A percentile compares a stretch with the other conserved stretches of the same genome.
Conservation (phyloP, 2,797 vertebrate species). For the Parauchenoglanis punctatus region DNA sequence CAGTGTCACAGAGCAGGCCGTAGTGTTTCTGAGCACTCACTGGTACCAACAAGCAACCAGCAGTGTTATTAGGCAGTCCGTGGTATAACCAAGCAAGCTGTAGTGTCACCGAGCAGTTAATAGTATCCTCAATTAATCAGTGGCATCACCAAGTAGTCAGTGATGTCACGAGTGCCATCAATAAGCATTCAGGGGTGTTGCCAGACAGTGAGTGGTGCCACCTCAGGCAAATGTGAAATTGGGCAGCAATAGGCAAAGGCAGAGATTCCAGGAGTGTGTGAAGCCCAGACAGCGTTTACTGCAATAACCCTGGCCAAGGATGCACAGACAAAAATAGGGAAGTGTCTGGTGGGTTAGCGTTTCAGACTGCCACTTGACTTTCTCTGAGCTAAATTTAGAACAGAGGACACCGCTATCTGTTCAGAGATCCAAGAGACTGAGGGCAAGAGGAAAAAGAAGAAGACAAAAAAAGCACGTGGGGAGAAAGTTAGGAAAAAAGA, state of each 20-base stretch:
- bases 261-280: constrained; percentile 24
- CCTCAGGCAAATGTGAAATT: not conserved
- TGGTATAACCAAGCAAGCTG: not conserved
- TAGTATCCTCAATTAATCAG: not conserved
- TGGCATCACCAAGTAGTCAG: not conserved
- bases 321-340: constrained; percentile 54
- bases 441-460: constrained; percentile 28
- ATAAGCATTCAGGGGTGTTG: not conserved
- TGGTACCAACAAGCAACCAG: not conserved
- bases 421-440: constrained; percentile 50
- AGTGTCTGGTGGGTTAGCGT: constrained; percentile 52
- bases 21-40: not conserved
- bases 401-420: constrained; percentile 62
- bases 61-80: not conserved
- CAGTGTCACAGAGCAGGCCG: not conserved
- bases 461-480: not conserved
- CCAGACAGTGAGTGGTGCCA: not conserved
- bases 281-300: constrained; percentile 42
- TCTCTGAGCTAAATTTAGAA: constrained; percentile 59
- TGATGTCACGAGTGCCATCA: not conserved
- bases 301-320: constrained; percentile 49
- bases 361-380: constrained; percentile 56
- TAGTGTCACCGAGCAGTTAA: not conserved
- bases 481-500: not conserved
- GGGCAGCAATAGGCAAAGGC: not conserved